phyloP scores from a whole-genome alignment of 2,888 invertebrate species.

The Cosmorhoe ocellata region DNA sequence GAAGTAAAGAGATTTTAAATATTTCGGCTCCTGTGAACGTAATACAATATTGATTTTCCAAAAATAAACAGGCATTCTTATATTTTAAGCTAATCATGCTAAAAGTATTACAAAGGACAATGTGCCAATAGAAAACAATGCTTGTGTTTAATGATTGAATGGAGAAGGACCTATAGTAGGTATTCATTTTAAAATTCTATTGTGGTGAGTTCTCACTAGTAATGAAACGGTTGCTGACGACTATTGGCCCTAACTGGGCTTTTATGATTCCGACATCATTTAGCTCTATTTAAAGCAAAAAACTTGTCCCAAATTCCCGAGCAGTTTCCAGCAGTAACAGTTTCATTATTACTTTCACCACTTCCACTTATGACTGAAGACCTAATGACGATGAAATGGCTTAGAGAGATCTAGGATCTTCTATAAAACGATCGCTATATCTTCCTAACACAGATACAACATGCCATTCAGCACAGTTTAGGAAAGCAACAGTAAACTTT shows the following conservation, averaged over 20 bases:
- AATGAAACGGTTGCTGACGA: conserved; percentile 26
- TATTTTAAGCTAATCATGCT: conserved; percentile 58
- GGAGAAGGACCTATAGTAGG: conserved; percentile 29
- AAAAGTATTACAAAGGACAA: conserved; percentile 49
- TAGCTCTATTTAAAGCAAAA: too few relatives aligned
- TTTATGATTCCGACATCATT: too few relatives aligned
- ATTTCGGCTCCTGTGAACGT: conserved; percentile 21
- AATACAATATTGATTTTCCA: conserved; percentile 15
- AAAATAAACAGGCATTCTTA: conserved; percentile 22
- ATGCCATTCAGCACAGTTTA: conserved; percentile 56
- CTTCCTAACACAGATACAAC: conserved; percentile 71
- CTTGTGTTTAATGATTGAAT: conserved; percentile 46
- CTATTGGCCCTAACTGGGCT: too few relatives aligned
- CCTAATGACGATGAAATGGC: conserved; percentile 39
- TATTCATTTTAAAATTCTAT: conserved; percentile 7
- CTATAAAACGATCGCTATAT: conserved; percentile 33
- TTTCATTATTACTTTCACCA: conserved; percentile 2
- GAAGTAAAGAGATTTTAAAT: conserved; percentile 23
- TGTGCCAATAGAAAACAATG: conserved; percentile 60
- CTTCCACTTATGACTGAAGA: conserved; percentile 22
- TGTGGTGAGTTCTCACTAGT: conserved; percentile 4
- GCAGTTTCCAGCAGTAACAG: not conserved
- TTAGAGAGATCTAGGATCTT: conserved; percentile 32
- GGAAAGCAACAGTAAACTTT: conserved; percentile 34
- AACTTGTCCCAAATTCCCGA: too few relatives aligned